Evolutionary conservation across 2,797 vertebrate genomes (phyloP).

Genomic region (Takifugu rubripes): DNA sequence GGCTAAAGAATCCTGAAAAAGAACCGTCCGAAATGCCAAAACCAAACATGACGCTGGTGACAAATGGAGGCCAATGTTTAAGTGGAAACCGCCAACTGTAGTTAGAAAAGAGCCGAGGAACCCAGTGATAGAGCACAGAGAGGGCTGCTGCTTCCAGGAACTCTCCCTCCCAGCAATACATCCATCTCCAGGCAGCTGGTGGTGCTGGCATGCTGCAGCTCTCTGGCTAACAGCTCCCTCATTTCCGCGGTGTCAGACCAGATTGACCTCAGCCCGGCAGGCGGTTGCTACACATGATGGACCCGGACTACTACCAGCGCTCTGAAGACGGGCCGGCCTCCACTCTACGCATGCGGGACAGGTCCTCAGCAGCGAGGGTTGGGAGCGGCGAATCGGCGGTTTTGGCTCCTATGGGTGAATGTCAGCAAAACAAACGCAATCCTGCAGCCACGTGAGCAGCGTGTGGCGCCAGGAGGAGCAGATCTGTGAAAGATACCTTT

Average conservation of each 20-base stretch:
- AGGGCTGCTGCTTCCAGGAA: conserved; percentile 5
- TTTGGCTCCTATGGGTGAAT: too few species aligned
- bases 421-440: too few species aligned
- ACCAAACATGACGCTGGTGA: too few species aligned
- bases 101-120: conserved; percentile 5
- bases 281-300: conserved; percentile 2
- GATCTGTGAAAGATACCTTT: too few species aligned
- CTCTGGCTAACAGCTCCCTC: neutral
- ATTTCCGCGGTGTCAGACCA: conserved; percentile 16
- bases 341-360: neutral
- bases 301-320: conserved; percentile 12
- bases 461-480: too few species aligned
- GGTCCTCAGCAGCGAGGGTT: too few species aligned
- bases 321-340: neutral
- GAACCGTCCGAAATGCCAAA: too few species aligned
- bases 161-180: neutral
- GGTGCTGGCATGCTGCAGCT: conserved; percentile 6
- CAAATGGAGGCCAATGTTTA: too few species aligned
- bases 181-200: conserved; percentile 25
- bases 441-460: too few species aligned
- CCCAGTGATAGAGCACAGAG: neutral
- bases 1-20: too few species aligned
- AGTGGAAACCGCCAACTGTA: too few species aligned
- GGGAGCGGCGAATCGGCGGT: too few species aligned
- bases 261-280: conserved; percentile 20